A percentile compares a stretch with the other conserved stretches of the same genome.
These are phyloP conservation scores for Amniataba percoides DNA, from an alignment of 2,797 vertebrate genomes.

Conservation along the genomic window DNA sequence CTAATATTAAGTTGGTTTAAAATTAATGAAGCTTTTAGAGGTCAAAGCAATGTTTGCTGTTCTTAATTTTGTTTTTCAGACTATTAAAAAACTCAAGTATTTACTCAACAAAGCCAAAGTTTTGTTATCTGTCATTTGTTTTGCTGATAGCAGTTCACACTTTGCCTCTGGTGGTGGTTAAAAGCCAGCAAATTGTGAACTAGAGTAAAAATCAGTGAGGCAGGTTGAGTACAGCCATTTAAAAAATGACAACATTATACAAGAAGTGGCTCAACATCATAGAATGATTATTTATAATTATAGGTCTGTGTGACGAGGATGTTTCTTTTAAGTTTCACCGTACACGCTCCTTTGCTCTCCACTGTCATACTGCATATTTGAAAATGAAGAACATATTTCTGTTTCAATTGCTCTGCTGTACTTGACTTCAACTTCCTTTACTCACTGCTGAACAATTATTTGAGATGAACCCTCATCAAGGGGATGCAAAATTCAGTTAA, in stretches of 20 bases:
- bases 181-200: not conserved
- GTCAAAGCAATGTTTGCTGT: too few relatives aligned
- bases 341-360: not conserved
- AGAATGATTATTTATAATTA: not conserved
- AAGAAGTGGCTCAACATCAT: not conserved
- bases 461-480: conserved; percentile 46
- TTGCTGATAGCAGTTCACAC: not conserved
- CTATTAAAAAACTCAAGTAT: too few relatives aligned
- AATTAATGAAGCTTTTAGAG: too few relatives aligned
- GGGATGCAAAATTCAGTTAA: conserved; percentile 38
- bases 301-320: not conserved
- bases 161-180: not conserved
- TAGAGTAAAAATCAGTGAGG: not conserved
- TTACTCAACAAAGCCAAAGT: too few relatives aligned
- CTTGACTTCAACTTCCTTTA: conserved; percentile 36
- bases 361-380: not conserved
- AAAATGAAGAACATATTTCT: conserved; percentile 16
- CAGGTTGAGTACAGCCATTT: not conserved
- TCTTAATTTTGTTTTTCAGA: too few relatives aligned
- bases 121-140: not conserved
- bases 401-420: conserved; percentile 18
- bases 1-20: too few relatives aligned
- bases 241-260: not conserved
- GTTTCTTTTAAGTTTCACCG: conserved; percentile 17
- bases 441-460: conserved; percentile 49